Evolutionary conservation across 2,113 vertebrate species (phyloP), one percentile per base, ranked within the genome.

Genomic region (Nibea coibor): DNA sequence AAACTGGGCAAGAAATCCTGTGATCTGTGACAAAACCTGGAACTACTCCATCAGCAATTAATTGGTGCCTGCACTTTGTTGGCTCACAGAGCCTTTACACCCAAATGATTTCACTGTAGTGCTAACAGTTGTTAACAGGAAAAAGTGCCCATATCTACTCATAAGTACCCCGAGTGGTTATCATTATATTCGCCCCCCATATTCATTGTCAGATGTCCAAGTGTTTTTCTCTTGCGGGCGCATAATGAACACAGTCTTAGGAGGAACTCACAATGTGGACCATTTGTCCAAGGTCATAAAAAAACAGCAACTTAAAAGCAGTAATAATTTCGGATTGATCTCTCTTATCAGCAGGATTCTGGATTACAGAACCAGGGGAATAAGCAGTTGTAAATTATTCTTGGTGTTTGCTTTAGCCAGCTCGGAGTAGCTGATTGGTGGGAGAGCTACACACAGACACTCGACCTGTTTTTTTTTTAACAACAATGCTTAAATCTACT

Each of bases 11-110:
- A 58, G 57, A 65, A 66, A 81, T 61, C 10, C 26, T 84, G 72
- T 82, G 79, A 83, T 83, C 71, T 82, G 48, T 56, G 75, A 74
- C 39, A 61, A 83, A 88, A 72, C 71, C 51, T 83, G 83, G 66
- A 83, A 61, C 67, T 17, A 35, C 31, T 85, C 68, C 82, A 88
- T 14, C 67, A 28, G 72, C 58, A 51, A 66, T 74, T 85, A 86
- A 83, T 80, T 84, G 75, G 80, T 69, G 84, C 35, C 68, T 85
- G 66, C 70, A 75, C 76, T 88, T 80, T 81, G 71, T 63, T 84
- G 84, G 80, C 75, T 74, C 66, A 61, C 56, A 57, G 19, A 77
- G 72, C 35, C 61, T 77, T 75, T 58, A 80, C 59, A 81, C 72
- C 3, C 74, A 81, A 87, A 75, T 79, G 15, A 69, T 84, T 85